Evolutionary conservation across 2,888 invertebrate genomes (phyloP).

Genomic region (Tenthredo scrophulariae): DNA sequence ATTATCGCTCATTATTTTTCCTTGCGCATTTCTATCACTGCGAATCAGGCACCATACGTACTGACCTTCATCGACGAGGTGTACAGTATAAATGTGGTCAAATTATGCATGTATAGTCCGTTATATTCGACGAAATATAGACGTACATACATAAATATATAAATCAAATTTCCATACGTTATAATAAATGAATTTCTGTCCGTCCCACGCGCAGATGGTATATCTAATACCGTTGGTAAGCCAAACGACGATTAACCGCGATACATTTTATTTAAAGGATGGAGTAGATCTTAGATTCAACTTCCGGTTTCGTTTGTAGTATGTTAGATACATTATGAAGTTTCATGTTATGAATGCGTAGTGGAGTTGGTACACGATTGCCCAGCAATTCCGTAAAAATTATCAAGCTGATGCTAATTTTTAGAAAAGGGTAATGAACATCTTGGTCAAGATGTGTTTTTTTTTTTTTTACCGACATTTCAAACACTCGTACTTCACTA

Average conservation of each 20-base stretch:
- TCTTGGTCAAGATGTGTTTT: not conserved
- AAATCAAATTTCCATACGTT: slow-evolving; percentile 1
- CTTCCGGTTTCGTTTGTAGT: not conserved
- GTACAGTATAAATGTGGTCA: not conserved
- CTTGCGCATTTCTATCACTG: not conserved
- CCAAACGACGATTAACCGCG: slow-evolving; percentile 7
- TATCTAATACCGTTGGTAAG: not conserved
- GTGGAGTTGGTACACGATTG: not conserved
- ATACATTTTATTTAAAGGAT: not conserved
- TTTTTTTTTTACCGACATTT: not conserved
- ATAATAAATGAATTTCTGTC: not conserved
- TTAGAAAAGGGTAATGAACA: slow-evolving; percentile 15
- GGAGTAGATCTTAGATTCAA: not conserved
- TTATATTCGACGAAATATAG: slow-evolving; percentile 19
- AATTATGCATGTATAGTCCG: slow-evolving; percentile 22
- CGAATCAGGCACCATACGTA: not conserved
- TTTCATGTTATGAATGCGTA: not conserved
- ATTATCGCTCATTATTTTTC: not conserved
- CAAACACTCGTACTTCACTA: not conserved
- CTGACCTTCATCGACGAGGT: not conserved
- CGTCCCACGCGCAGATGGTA: slow-evolving; percentile 22
- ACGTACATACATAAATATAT: not conserved
- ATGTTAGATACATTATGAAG: not conserved
- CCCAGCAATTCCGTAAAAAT: slow-evolving; percentile 19
- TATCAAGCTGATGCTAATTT: slow-evolving; percentile 35